Conservation (phyloP, 2,888 invertebrate genomes). For the Papilio gigon region DNA sequence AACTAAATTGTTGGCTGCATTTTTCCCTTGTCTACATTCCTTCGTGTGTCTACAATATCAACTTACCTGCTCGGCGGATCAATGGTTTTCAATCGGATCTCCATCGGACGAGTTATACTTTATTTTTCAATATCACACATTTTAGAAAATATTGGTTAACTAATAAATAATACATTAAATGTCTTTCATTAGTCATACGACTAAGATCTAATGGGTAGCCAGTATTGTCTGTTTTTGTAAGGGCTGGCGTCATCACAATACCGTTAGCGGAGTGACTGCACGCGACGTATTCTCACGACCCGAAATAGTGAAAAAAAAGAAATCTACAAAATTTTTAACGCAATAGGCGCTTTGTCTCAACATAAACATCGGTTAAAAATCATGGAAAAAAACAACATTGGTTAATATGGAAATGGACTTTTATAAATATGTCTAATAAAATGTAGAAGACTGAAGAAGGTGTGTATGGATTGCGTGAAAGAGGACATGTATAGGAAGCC, state of each 20-base stretch:
- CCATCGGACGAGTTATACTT: not conserved
- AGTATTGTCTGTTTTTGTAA: not conserved
- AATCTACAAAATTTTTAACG: constrained; percentile 72
- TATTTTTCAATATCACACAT: not conserved
- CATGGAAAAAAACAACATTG: constrained; percentile 58
- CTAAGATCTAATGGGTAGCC: not conserved
- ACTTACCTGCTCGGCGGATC: constrained; percentile 8
- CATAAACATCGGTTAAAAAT: constrained; percentile 75
- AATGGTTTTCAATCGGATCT: not conserved
- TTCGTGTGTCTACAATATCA: constrained; percentile 44
- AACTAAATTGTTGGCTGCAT: constrained; percentile 61
- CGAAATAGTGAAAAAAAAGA: constrained; percentile 61
- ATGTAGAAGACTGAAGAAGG: too few relatives aligned
- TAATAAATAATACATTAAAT: not conserved
- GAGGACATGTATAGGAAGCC: too few relatives aligned
- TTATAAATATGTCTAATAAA: not conserved
- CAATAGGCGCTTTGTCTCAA: constrained; percentile 77
- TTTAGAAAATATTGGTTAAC: not conserved
- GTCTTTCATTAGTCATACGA: not conserved
- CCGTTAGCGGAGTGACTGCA: constrained; percentile 75
- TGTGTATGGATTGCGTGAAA: too few relatives aligned
- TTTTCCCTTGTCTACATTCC: constrained; percentile 58
- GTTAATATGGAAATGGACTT: constrained; percentile 55
- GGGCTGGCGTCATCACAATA: constrained; percentile 51
- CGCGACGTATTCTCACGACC: constrained; percentile 78